Evolutionary conservation across 2,797 vertebrate genomes (phyloP), one percentile per base, ranked within the genome.

Genomic region (Otolemur crassicaudatus): DNA sequence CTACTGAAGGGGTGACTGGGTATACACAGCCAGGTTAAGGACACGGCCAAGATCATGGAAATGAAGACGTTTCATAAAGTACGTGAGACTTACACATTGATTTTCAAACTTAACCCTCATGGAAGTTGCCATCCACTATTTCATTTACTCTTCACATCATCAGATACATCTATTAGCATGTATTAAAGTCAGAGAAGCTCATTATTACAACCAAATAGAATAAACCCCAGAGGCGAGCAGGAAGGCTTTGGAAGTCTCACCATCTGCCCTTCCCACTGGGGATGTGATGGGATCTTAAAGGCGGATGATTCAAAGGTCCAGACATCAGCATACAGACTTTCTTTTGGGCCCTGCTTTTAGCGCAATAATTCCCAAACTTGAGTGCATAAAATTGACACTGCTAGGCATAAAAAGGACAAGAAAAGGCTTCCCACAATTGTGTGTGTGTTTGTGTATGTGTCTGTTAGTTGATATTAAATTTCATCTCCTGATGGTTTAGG

Each of bases 71-170:
- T 23, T 61, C 61, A 22, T 9, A 49, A 31, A 65, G 37, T 2
- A 46, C 11, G 1, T 0, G 61, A n/a, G 63, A 53, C 53, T 6
- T 19, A 61, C 19, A 12, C 4, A 8, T 27, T 7, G 29, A 67
- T 40, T 87, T 80, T 40, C 10, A 0, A 87, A 75, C 19, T 58
- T 19, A 67, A 29, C 61, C 56, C 46, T 61, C 31, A 23, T 67
- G 91, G 69, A 96, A 94, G 95, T 81, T n/a, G 29, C 67, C 83
- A 29, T 22, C 61, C 46, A 61, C n/a, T 19, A 14, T 70, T 89
- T 49, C 77, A 79, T 4, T 69, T 34, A 94, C 40, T 73, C 10
- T 69, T 85, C 81, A 27, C 76, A 92, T 77, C 46, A 87, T 40
- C 80, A 86, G 34, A 53, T 86, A 81, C 16, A 43, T 40, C 56